A percentile compares a stretch with the other conserved stretches of the same genome.
These are phyloP conservation scores for Patagioenas fasciata DNA, from an alignment of 2,113 vertebrate species.

Conservation along the genomic window DNA sequence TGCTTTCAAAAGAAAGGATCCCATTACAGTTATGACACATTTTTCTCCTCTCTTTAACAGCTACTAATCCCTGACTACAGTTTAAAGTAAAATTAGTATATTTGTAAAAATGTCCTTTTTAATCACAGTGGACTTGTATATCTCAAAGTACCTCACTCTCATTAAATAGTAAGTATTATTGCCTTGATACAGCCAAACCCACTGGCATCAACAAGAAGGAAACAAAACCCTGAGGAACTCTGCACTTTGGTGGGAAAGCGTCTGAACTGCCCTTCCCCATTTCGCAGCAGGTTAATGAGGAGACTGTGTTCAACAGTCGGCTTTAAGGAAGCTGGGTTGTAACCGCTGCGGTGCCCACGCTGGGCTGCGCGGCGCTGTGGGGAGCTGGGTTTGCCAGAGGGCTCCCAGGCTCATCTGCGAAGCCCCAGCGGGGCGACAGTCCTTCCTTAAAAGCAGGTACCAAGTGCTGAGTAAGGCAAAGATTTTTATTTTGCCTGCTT, in stretches of 20 bases:
- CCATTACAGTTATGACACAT: conserved; percentile 1
- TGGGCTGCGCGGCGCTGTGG: not conserved
- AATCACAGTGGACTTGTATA: conserved; percentile 18
- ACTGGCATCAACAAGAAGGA: not conserved
- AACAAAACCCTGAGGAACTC: not conserved
- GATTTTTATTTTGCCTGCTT: not conserved
- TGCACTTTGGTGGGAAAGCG: not conserved
- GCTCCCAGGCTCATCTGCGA: not conserved
- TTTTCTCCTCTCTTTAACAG: conserved; percentile 36
- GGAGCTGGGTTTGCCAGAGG: not conserved
- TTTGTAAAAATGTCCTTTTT: not conserved
- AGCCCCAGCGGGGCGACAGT: not conserved
- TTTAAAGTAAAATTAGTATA: not conserved
- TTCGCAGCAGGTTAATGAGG: not conserved
- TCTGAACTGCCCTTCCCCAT: not conserved
- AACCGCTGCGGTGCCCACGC: accelerated
- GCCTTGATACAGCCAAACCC: not conserved
- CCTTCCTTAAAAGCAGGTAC: not conserved
- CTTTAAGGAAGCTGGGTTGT: not conserved
- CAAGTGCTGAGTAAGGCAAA: not conserved
- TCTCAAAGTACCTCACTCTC: not conserved
- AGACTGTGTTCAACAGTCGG: accelerated
- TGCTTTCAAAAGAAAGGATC: not conserved
- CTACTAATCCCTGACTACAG: conserved; percentile 32
- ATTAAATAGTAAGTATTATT: not conserved